A percentile compares a stretch with the other conserved stretches of the same genome.
These are phyloP conservation scores for Acrobasis repandana DNA, from an alignment of 2,888 invertebrate genomes.

Conservation along the genomic window DNA sequence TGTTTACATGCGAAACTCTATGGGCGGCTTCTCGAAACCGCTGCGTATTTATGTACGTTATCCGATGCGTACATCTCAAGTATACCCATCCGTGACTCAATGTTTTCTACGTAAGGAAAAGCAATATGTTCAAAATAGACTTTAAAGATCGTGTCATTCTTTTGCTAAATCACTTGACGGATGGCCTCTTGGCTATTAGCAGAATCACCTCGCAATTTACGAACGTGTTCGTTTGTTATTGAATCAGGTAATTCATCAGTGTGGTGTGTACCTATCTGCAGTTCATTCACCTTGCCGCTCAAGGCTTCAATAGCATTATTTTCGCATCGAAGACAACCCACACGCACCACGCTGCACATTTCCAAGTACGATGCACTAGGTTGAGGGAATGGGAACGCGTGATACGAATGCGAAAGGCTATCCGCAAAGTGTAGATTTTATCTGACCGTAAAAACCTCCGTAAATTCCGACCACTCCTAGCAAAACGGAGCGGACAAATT, in stretches of 20 bases:
- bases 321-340: constrained; percentile 63
- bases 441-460: constrained; percentile 57
- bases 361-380: constrained; percentile 75
- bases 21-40: constrained; percentile 50
- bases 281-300: constrained; percentile 71
- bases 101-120: constrained; percentile 49
- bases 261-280: constrained; percentile 57
- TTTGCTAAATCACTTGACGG: constrained; percentile 42
- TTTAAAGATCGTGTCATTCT: constrained; percentile 29
- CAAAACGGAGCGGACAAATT: constrained; percentile 62
- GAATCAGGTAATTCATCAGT: constrained; percentile 63
- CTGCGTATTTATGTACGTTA: constrained; percentile 56
- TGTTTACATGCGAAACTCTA: constrained; percentile 59
- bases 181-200: constrained; percentile 45
- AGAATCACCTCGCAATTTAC: constrained; percentile 48
- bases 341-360: constrained; percentile 68
- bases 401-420: constrained; percentile 69
- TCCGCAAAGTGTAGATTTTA: constrained; percentile 63
- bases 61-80: constrained; percentile 64
- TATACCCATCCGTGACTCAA: constrained; percentile 53
- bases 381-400: constrained; percentile 74
- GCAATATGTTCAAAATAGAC: constrained; percentile 28
- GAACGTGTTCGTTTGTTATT: constrained; percentile 43
- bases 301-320: constrained; percentile 68
- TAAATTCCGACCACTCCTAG: constrained; percentile 58